Conservation (phyloP, 2,113 vertebrate genomes). For the Gorsachius goisagi region DNA sequence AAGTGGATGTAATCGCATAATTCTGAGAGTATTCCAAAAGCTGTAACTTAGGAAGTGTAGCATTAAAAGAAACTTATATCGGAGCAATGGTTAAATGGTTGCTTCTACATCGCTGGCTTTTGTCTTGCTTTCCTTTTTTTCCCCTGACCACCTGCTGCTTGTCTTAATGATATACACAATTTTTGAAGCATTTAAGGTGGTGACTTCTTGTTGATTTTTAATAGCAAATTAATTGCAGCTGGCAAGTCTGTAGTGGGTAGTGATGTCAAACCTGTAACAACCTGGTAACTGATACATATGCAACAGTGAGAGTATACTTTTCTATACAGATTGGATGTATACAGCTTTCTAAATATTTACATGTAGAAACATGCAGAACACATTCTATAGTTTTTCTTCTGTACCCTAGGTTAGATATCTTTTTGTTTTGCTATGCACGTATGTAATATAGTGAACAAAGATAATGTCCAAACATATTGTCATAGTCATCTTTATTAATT, state of each 20-base stretch:
- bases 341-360: not conserved
- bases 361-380: not conserved
- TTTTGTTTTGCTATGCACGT: not conserved
- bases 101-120: not conserved
- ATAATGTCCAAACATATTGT: rapidly evolving
- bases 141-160: rapidly evolving
- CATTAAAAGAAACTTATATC: not conserved
- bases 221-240: not conserved
- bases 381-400: not conserved
- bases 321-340: rapidly evolving
- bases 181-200: not conserved
- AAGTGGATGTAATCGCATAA: not conserved
- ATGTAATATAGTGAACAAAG: not conserved
- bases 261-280: not conserved
- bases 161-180: not conserved
- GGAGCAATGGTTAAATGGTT: not conserved
- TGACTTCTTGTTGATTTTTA: not conserved
- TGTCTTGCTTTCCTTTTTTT: not conserved
- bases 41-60: not conserved
- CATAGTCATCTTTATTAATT: not conserved
- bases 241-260: not conserved
- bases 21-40: not conserved
- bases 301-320: not conserved
- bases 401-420: not conserved
- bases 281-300: not conserved